Evolutionary conservation across 23 tunicate genomes (phyloP).

Genomic region (Diplosoma virens): DNA sequence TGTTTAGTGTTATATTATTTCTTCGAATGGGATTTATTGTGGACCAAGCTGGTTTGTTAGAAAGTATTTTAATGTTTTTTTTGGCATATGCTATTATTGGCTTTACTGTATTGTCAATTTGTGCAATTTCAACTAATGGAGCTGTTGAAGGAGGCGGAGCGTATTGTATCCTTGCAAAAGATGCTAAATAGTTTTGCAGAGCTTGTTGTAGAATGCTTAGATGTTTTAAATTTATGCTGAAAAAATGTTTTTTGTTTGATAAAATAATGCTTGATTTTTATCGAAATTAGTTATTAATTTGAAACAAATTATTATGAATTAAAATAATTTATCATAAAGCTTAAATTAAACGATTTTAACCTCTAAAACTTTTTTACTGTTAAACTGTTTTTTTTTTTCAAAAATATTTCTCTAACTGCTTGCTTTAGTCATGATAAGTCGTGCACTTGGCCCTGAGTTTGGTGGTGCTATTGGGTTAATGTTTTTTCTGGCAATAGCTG

Average conservation of each 20-base stretch:
- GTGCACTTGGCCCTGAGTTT: constrained; percentile 98
- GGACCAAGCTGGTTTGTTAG: constrained; percentile 92
- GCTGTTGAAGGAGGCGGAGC: constrained; percentile 99
- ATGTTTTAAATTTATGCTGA: too few species aligned
- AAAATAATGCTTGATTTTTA: too few species aligned
- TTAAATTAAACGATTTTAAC: too few species aligned
- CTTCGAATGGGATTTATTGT: constrained; percentile 99
- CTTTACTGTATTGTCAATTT: constrained; percentile 86
- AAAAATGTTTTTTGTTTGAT: too few species aligned
- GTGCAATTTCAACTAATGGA: constrained; percentile 99
- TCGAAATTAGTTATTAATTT: too few species aligned
- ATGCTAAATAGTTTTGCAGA: too few species aligned
- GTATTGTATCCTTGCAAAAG: constrained; percentile 68
- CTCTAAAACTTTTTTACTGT: too few species aligned
- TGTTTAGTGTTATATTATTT: constrained; percentile 97
- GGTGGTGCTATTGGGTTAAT: constrained; percentile 98
- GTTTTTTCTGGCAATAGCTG: constrained; percentile 97
- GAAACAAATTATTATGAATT: too few species aligned
- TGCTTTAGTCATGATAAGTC: constrained; percentile 86
- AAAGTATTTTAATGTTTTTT: constrained; percentile 61
- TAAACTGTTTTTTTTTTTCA: too few species aligned
- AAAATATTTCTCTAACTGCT: not conserved
- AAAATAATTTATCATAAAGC: too few species aligned
- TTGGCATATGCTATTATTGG: constrained; percentile 84
- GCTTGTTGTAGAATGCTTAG: too few species aligned